Evolutionary conservation across 2,888 invertebrate genomes (phyloP).

Genomic region (Ornithoptera alexandrae): DNA sequence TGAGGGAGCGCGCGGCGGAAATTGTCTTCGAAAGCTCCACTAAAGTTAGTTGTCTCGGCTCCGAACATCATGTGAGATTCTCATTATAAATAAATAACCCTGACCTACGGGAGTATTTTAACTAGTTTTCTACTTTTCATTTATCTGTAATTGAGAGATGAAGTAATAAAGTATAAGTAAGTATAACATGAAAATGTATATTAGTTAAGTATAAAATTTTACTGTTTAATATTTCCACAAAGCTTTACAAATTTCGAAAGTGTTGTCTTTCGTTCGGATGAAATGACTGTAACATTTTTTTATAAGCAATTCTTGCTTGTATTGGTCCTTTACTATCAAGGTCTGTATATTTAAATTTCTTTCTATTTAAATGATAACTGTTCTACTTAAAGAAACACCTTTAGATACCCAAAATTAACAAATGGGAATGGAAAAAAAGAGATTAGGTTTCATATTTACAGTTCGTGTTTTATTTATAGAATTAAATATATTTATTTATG

Average conservation of each 20-base stretch:
- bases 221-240: background rate
- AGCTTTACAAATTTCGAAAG: background rate
- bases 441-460: too few species aligned
- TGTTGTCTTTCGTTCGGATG: background rate
- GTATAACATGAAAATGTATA: background rate
- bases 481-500: background rate
- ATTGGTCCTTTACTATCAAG: background rate
- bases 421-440: too few species aligned
- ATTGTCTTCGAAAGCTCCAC: background rate
- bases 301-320: background rate
- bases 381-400: too few species aligned
- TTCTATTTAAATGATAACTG: background rate
- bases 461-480: too few species aligned
- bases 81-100: background rate
- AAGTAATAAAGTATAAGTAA: background rate
- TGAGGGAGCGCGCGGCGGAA: conserved; percentile 1
- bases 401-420: too few species aligned
- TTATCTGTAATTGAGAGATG: background rate
- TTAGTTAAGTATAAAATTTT: background rate
- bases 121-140: background rate
- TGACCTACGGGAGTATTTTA: background rate
- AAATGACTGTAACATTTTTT: background rate
- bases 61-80: background rate
- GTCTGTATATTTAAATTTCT: background rate
- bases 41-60: conserved; percentile 1